Conservation (phyloP, 2,113 vertebrate genomes). For the Paramisgurnus dabryanus region DNA sequence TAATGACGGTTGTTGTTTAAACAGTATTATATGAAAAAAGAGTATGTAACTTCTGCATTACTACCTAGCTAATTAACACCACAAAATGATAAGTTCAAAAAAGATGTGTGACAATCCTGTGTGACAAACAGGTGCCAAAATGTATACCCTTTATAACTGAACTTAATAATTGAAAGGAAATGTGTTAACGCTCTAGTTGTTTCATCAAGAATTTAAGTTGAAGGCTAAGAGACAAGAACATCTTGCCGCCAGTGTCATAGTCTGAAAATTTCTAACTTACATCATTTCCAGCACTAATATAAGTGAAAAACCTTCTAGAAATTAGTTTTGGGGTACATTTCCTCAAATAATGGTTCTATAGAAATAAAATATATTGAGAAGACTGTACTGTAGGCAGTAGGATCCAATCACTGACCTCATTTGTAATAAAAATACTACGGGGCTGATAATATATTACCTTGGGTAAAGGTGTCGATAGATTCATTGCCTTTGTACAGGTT, state of each 20-base stretch:
- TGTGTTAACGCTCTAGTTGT: slow-evolving; percentile 44
- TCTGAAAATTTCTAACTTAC: slow-evolving; percentile 29
- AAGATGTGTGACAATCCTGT: too few species aligned
- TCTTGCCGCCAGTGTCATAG: slow-evolving; percentile 11
- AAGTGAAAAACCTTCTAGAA: not conserved
- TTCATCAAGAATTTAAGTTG: slow-evolving; percentile 38
- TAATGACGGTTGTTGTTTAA: not conserved
- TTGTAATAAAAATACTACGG: not conserved
- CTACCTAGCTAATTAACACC: too few species aligned
- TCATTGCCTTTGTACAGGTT: slow-evolving; percentile 85
- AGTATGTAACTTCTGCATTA: not conserved
- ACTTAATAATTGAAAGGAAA: slow-evolving; percentile 43
- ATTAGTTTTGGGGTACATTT: slow-evolving; percentile 3
- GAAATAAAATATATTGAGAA: not conserved
- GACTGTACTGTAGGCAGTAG: not conserved
- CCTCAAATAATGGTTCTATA: not conserved
- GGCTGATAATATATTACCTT: slow-evolving; percentile 78
- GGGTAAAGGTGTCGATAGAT: slow-evolving; percentile 85
- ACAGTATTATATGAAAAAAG: not conserved
- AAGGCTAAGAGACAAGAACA: slow-evolving; percentile 39
- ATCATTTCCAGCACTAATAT: slow-evolving; percentile 10
- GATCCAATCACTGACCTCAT: not conserved
- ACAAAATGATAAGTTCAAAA: too few species aligned
- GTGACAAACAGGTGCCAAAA: not conserved
- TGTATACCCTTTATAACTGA: slow-evolving; percentile 19